phyloP scores from a whole-genome alignment of 2,888 invertebrate genomes.

The Temnothorax rugatulus region DNA sequence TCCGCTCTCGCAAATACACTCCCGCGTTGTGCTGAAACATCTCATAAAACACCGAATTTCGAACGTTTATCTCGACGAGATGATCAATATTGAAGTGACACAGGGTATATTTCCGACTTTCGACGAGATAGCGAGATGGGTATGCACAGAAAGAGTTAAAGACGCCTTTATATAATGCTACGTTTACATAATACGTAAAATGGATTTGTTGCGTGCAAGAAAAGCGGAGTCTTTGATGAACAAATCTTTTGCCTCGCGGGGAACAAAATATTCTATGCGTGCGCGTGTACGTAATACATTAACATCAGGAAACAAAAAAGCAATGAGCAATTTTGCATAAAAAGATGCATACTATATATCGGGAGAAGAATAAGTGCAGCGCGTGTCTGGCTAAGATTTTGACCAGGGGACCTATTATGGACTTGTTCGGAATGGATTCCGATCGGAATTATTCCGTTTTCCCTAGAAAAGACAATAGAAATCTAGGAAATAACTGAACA shows the following conservation, averaged over 20 bases:
- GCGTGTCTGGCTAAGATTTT: too few relatives aligned
- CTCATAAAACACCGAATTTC: neutral
- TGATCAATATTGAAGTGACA: slow-evolving; percentile 6
- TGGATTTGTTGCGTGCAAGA: neutral
- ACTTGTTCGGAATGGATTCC: too few relatives aligned
- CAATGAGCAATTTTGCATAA: neutral
- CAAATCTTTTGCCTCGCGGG: neutral
- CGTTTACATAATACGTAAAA: neutral
- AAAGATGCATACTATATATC: neutral
- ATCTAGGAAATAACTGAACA: too few relatives aligned
- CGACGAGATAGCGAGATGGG: neutral
- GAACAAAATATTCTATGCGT: neutral
- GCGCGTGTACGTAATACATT: neutral
- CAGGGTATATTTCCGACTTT: slow-evolving; percentile 13
- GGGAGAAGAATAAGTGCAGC: neutral
- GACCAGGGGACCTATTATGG: too few relatives aligned
- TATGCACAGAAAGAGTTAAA: neutral
- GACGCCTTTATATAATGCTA: neutral
- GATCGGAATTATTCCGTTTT: too few relatives aligned
- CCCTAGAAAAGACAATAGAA: too few relatives aligned
- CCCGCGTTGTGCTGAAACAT: neutral
- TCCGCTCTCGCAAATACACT: neutral
- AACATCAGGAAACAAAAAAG: neutral
- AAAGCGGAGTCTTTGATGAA: neutral
- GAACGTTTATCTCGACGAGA: slow-evolving; percentile 26